phyloP scores from a whole-genome alignment of 2,888 invertebrate genomes.

The Ophion slaviceki region DNA sequence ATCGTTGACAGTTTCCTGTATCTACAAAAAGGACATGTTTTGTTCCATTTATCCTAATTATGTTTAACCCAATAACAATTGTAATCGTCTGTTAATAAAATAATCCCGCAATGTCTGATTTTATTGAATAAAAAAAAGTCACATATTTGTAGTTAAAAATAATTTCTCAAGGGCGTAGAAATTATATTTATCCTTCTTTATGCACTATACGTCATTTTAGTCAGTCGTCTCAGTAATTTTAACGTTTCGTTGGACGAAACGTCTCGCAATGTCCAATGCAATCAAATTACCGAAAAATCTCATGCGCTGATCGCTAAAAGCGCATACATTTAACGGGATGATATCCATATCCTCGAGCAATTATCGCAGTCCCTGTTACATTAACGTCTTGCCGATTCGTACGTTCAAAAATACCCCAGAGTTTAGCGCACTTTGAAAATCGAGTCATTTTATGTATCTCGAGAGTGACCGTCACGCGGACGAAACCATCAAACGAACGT shows the following conservation, averaged over 20 bases:
- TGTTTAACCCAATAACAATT: not conserved
- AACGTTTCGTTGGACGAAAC: not conserved
- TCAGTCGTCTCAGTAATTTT: slow-evolving; percentile 24
- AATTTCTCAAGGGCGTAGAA: not conserved
- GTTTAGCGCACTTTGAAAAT: slow-evolving; percentile 9
- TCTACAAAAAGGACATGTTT: not conserved
- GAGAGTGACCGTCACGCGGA: slow-evolving; percentile 42
- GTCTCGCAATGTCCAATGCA: slow-evolving; percentile 18
- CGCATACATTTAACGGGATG: not conserved
- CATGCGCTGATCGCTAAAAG: slow-evolving; percentile 5
- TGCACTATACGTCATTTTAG: slow-evolving; percentile 7
- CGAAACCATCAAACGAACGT: slow-evolving; percentile 44
- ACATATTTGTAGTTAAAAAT: not conserved
- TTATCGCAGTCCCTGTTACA: slow-evolving; percentile 29
- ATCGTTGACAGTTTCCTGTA: not conserved
- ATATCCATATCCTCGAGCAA: slow-evolving; percentile 13
- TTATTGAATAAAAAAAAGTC: not conserved
- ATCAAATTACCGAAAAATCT: slow-evolving; percentile 36
- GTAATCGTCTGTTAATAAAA: not conserved
- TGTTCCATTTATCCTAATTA: not conserved
- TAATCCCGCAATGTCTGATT: not conserved
- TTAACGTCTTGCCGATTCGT: slow-evolving; percentile 29
- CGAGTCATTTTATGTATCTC: slow-evolving; percentile 32
- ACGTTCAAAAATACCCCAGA: slow-evolving; percentile 15
- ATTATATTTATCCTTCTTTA: not conserved